phyloP scores from a whole-genome alignment of 2,113 vertebrate species.

The Myrmecophaga tridactyla region DNA sequence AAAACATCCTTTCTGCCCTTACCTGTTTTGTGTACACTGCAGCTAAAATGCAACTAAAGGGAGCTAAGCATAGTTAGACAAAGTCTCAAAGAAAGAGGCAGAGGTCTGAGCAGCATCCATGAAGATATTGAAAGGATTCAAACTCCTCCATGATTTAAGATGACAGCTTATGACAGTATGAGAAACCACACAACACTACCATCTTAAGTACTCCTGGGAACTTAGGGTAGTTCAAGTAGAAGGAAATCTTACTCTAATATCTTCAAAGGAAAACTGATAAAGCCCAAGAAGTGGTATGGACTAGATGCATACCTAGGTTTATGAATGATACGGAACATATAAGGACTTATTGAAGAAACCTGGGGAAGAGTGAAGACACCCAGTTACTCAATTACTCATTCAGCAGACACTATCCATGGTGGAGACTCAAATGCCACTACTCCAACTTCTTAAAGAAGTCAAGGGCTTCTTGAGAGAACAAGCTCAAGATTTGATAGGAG shows the following conservation, averaged over 20 bases:
- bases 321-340: not conserved
- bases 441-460: not conserved
- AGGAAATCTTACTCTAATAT: not conserved
- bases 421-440: not conserved
- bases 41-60: not conserved
- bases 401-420: not conserved
- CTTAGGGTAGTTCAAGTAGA: not conserved
- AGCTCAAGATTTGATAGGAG: not conserved
- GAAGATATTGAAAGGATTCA: not conserved
- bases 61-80: not conserved
- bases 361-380: not conserved
- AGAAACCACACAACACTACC: not conserved
- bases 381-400: not conserved
- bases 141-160: not conserved
- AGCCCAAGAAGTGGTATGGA: not conserved
- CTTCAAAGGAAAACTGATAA: not conserved
- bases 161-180: not conserved
- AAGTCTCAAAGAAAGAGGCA: not conserved
- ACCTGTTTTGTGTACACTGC: not conserved
- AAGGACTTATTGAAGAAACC: not conserved
- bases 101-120: not conserved
- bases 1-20: not conserved
- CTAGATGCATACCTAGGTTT: not conserved
- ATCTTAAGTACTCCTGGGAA: not conserved
- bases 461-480: not conserved